Evolutionary conservation across 1,140 invertebrate genomes (phyloP), one percentile per base, ranked within the genome.

Genomic region (Temnothorax nylanderi): DNA sequence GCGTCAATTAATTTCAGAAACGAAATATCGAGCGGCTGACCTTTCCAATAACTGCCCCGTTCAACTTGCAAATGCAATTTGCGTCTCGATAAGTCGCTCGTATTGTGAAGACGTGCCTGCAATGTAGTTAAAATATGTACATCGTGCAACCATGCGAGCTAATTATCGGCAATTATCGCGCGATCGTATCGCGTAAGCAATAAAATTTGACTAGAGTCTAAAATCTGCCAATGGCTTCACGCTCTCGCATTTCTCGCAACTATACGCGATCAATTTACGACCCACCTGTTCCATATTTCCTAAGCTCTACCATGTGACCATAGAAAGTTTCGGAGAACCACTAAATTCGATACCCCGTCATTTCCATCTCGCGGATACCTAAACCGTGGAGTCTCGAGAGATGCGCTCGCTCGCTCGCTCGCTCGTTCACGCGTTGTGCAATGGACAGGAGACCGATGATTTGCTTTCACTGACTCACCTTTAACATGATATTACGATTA

Each of bases 391-490:
- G 0, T 58, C 51, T 44, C 11, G 60, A 44, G 21, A 69, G 78
- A 87, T 87, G 77, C 51, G 65, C 72, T 58, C 37, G 37, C 37
- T 34, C 21, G 56, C 41, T 81, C 65, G 85, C 58, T 81, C 67
- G 87, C 47, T 62, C 62, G 76, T 51, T 86, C 69, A 85, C 47
- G 77, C 62, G 87, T 92, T 92, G 87, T 89, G 90, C 89, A 92
- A 92, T 34, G 56, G 75, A 90, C 69, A 86, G 67, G 90, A 89
- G 86, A 86, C 78, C 89, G 89, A 92, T 92, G 91, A 93, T 91
- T 93, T 93, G 91, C 93, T 93, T 93, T 93, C 93, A 93, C 93
- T 92, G 92, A 89, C 92, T 93, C 93, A 93, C 92, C 92, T 93
- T 93, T 93, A 91, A 80, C 92, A 89, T 90, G 92, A 93, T 92